These are phyloP conservation scores for Heliconius charithonia DNA, from an alignment of 2,888 invertebrate genomes.

Conservation along the genomic window DNA sequence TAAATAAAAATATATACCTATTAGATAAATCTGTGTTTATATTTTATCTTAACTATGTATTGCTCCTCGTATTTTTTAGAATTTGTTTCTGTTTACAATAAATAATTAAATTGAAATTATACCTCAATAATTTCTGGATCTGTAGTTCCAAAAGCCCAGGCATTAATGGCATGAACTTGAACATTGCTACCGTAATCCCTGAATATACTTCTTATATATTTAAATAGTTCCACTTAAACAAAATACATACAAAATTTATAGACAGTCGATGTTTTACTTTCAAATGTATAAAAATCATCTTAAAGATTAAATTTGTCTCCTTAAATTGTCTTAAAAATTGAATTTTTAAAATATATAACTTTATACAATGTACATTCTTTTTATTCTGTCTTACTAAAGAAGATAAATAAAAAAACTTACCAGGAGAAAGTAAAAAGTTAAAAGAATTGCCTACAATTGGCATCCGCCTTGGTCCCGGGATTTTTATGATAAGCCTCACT, in stretches of 20 bases:
- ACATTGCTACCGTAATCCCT: constrained; percentile 39
- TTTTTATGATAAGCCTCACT: constrained; percentile 53
- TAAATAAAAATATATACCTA: no score
- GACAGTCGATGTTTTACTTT: background rate
- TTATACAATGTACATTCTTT: background rate
- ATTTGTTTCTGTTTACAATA: background rate
- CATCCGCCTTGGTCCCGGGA: constrained; percentile 60
- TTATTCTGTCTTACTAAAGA: background rate
- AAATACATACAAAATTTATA: constrained; percentile 3
- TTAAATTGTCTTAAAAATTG: no score
- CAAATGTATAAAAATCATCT: background rate
- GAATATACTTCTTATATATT: constrained; percentile 41
- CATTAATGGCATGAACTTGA: constrained; percentile 44
- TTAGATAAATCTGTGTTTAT: no score
- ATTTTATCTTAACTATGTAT: no score
- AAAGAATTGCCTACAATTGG: constrained; percentile 58
- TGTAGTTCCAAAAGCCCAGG: constrained; percentile 43
- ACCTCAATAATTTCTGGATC: constrained; percentile 52
- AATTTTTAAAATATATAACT: no score
- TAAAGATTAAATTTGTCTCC: no score
- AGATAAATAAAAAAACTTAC: constrained; percentile 37
- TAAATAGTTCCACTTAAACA: constrained; percentile 48
- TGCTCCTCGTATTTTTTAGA: no score
- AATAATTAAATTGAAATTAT: background rate
- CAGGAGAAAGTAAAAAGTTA: constrained; percentile 51